Evolutionary conservation across 2,113 vertebrate species (phyloP).

Genomic region (Brevimyrus niger): DNA sequence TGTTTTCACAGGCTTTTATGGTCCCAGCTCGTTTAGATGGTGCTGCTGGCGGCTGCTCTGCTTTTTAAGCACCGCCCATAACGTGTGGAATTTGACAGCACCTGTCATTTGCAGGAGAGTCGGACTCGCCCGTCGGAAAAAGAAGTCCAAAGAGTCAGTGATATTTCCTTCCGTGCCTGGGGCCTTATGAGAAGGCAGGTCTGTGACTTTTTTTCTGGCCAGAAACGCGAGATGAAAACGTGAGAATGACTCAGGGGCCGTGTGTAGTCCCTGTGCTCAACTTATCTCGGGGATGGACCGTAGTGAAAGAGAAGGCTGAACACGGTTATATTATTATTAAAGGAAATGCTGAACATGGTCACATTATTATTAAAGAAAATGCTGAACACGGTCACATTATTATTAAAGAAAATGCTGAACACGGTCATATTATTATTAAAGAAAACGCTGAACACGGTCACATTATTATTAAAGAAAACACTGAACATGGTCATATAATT

Average conservation of each 20-base stretch:
- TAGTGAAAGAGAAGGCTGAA: neutral
- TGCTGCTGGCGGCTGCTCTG: neutral
- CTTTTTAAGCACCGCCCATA: neutral
- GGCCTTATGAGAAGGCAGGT: neutral
- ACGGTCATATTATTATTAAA: neutral
- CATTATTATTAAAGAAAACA: neutral
- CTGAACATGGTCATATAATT: too few species aligned
- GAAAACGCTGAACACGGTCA: neutral
- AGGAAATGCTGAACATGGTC: neutral
- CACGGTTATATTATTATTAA: neutral
- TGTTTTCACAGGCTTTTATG: neutral
- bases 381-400: neutral
- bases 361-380: neutral
- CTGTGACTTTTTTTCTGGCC: neutral
- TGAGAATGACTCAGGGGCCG: neutral
- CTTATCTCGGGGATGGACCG: neutral
- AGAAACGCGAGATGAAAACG: neutral
- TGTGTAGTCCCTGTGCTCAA: neutral
- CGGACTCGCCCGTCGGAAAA: neutral
- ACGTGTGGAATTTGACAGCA: neutral
- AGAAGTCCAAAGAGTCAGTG: neutral
- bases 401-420: neutral
- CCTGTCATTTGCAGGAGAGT: neutral
- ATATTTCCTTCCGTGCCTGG: neutral
- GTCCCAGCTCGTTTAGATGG: neutral